These are phyloP conservation scores for Irena cyanogastra DNA, from an alignment of 2,113 vertebrate genomes.

Conservation along the genomic window DNA sequence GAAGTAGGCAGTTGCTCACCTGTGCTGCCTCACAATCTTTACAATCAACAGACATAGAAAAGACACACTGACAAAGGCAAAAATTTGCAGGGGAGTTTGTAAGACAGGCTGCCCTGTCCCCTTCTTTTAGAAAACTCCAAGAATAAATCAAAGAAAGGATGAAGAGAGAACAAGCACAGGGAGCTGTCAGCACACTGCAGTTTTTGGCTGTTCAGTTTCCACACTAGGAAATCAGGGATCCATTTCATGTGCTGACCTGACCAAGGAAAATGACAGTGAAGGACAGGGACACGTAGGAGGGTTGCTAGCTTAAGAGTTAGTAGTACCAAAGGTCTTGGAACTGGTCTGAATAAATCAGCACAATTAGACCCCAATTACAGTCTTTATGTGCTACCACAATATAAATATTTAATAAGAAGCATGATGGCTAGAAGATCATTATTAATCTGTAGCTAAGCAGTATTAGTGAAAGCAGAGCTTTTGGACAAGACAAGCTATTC, in stretches of 20 bases:
- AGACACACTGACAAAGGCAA: not conserved
- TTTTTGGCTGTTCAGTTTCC: not conserved
- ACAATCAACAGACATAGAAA: not conserved
- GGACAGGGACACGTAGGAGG: not conserved
- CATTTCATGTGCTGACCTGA: not conserved
- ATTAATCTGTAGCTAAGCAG: slow-evolving; percentile 26
- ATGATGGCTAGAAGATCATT: not conserved
- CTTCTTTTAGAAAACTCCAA: slow-evolving; percentile 1
- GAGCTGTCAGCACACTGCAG: not conserved
- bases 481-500: not conserved
- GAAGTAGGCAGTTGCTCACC: slow-evolving; percentile 11
- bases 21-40: not conserved
- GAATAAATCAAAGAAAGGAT: slow-evolving; percentile 39
- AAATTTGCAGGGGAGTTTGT: not conserved
- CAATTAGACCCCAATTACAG: slow-evolving; percentile 16
- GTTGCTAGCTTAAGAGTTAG: not conserved
- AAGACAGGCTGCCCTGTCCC: not conserved
- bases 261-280: slow-evolving; percentile 3
- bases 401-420: slow-evolving; percentile 40
- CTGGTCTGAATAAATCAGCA: slow-evolving; percentile 38
- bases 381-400: not conserved
- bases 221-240: not conserved
- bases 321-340: not conserved
- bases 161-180: not conserved
- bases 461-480: not conserved